These are phyloP conservation scores for Pagrus major DNA, from an alignment of 2,113 vertebrate genomes.

Conservation along the genomic window DNA sequence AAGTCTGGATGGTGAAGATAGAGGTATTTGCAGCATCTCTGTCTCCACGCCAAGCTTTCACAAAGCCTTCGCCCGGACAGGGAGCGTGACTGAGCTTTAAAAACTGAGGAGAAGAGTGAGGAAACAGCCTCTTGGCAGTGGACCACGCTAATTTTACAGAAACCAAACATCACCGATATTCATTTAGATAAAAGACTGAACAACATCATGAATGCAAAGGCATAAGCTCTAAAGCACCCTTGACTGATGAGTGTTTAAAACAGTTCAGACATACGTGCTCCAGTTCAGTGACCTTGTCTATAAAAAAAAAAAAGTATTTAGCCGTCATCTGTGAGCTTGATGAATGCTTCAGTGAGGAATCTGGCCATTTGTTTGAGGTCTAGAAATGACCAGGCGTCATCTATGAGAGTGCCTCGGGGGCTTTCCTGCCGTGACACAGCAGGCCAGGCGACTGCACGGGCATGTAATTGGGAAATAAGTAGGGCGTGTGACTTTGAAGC, in stretches of 20 bases:
- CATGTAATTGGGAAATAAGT: constrained; percentile 39
- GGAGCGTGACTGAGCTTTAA: constrained; percentile 8
- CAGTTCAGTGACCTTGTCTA: background rate
- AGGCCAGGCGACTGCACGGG: constrained; percentile 25
- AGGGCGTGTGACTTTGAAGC: constrained; percentile 43
- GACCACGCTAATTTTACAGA: background rate
- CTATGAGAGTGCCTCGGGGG: constrained; percentile 24
- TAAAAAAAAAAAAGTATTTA: constrained; percentile 1
- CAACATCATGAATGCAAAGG: background rate
- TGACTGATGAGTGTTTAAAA: background rate
- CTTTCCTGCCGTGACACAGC: constrained; percentile 47
- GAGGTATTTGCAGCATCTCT: constrained; percentile 51
- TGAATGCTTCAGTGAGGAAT: constrained; percentile 15
- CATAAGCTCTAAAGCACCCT: background rate
- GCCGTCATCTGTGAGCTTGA: constrained; percentile 4
- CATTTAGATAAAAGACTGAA: background rate
- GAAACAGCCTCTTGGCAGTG: background rate
- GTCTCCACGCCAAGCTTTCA: constrained; percentile 26
- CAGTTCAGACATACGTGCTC: background rate
- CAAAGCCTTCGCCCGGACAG: constrained; percentile 16
- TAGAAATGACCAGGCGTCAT: background rate
- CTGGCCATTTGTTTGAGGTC: constrained; percentile 13
- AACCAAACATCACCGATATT: background rate
- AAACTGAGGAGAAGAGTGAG: background rate
- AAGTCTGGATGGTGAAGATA: constrained; percentile 46